A percentile compares a stretch with the other conserved stretches of the same genome.
Evolutionary conservation across 2,113 vertebrate species (phyloP).

Genomic region (Ciconia stormi): DNA sequence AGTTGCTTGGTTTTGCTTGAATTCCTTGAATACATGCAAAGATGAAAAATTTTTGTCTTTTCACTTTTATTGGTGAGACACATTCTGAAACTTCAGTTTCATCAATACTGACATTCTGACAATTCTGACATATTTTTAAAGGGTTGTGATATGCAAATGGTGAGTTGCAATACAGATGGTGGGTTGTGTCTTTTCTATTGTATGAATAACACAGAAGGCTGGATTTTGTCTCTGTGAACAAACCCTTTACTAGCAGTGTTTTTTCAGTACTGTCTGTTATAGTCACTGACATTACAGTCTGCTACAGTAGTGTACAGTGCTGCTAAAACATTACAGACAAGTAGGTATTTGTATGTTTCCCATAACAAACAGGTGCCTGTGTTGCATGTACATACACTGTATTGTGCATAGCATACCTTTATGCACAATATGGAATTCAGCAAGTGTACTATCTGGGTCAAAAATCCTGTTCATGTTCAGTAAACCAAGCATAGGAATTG

Average conservation of each 20-base stretch:
- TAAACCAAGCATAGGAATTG: not conserved
- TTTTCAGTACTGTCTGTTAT: not conserved
- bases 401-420: not conserved
- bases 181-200: not conserved
- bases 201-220: not conserved
- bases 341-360: not conserved
- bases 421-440: not conserved
- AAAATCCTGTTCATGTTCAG: not conserved
- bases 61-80: not conserved
- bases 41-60: not conserved
- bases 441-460: not conserved
- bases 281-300: not conserved
- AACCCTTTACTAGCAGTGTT: not conserved
- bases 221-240: not conserved
- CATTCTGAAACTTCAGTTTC: not conserved
- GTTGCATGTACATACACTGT: not conserved
- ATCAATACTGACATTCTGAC: not conserved
- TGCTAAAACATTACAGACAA: not conserved
- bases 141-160: not conserved
- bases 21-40: not conserved
- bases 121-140: not conserved
- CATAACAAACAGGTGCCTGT: not conserved
- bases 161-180: not conserved
- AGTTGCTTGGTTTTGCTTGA: not conserved
- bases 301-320: not conserved